Base-by-base conservation (phyloP, 2,797 vertebrate species). In the Borostomias antarcticus region DNA sequence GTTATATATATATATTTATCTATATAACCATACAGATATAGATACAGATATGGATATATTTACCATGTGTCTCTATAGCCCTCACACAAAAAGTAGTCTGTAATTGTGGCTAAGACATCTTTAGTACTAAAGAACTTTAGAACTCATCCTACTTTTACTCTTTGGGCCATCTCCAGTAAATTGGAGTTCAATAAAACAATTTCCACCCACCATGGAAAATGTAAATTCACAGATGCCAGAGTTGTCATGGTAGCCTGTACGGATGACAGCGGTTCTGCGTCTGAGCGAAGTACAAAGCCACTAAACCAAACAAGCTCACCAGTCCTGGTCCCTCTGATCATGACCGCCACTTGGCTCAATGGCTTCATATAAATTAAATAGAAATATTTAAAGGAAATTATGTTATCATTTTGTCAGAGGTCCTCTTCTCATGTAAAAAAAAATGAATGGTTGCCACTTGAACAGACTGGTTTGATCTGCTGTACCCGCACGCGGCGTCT, bases 281-380 rank as follows among this genome's bases (percentile, higher is more conserved):
- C 75, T 32, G 63, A 69, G 70, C 63, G 29, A 8, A n/a, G 61
- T 69, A 72, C 43, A 19, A 13, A 43, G 13, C 58, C 21, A 53
- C 56, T 59, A 30, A 47, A 23, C 3, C 50, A 37, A 51, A 88
- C 85, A 88, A 88, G n/a, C n/a, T n/a, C n/a, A n/a, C n/a, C n/a
- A n/a, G 37, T 40, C 11, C 11, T 15, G 13, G 7, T 40, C 13
- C 37, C 37, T 40, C 7, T 40, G 85, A 91, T 91, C 52, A 17
- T 23, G 54, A 59, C 74, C 62, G 69, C 71, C 80, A 66, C 78
- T 76, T 77, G 54, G 62, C 76, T 89, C 80, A 89, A 88, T 88
- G 71, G 85, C 68, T 57, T 57, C 72, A 70, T 65, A 74, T 61
- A 70, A 40, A 57, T n/a, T 60, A 54, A 62, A 51, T 10, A 32